phyloP scores from a whole-genome alignment of 2,888 invertebrate genomes.

The Matsumyia berberina region DNA sequence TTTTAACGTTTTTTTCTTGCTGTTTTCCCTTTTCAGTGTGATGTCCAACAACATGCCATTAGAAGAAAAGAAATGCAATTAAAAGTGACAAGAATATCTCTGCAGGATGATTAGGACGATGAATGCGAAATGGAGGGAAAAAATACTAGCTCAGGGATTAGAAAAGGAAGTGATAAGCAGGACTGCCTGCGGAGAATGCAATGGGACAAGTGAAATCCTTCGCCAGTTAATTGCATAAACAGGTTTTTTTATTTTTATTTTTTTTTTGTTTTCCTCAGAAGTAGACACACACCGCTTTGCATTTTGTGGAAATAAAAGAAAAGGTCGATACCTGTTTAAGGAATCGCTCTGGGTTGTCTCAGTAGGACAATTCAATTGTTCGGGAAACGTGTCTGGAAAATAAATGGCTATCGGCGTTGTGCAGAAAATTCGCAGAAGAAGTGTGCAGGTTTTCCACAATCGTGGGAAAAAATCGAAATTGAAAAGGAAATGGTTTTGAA shows the following conservation, averaged over 20 bases:
- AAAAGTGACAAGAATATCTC: constrained; percentile 44
- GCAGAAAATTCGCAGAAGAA: constrained; percentile 38
- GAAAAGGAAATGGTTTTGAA: too few species aligned
- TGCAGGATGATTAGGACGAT: constrained; percentile 28
- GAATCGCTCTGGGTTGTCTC: neutral
- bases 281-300: constrained; percentile 8
- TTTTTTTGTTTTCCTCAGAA: neutral
- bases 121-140: constrained; percentile 30
- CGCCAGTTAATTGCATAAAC: constrained; percentile 38
- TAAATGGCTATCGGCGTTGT: neutral
- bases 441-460: constrained; percentile 13
- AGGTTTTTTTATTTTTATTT: constrained; percentile 27
- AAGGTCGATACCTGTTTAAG: constrained; percentile 25
- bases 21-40: neutral
- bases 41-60: constrained; percentile 9
- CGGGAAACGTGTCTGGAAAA: neutral
- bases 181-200: constrained; percentile 43
- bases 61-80: constrained; percentile 44
- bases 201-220: constrained; percentile 28
- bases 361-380: constrained; percentile 29
- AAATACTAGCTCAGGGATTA: constrained; percentile 39
- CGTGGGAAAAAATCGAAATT: constrained; percentile 1
- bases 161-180: constrained; percentile 33
- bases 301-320: neutral
- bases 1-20: neutral